Conservation (phyloP, 2,113 vertebrate genomes). For the Chaetodon auriga region DNA sequence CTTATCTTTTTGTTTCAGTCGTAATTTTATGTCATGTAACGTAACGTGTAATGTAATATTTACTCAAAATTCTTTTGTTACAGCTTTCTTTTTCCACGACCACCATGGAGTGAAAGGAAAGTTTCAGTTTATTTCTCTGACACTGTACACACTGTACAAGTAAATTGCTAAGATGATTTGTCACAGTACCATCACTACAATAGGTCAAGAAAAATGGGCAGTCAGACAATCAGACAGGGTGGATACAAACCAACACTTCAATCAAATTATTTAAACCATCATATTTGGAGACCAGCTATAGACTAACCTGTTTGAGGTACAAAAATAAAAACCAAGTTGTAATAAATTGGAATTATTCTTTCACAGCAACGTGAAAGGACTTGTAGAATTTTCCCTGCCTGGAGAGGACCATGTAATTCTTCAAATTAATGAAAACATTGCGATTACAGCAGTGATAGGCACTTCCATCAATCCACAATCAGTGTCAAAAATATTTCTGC, state of each 20-base stretch:
- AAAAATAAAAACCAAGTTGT: neutral
- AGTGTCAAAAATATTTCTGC: slow-evolving; percentile 4
- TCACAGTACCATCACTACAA: neutral
- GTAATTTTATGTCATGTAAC: neutral
- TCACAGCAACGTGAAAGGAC: neutral
- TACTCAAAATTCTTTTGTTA: neutral
- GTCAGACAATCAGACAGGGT: neutral
- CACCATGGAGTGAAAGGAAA: slow-evolving; percentile 1
- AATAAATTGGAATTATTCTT: slow-evolving; percentile 2
- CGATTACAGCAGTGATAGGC: slow-evolving; percentile 47
- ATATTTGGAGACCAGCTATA: neutral
- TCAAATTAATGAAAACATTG: slow-evolving; percentile 1
- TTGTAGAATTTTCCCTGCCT: neutral
- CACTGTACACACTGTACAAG: neutral
- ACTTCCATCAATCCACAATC: slow-evolving; percentile 49
- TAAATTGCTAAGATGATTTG: neutral
- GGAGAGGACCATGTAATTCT: slow-evolving; percentile 1
- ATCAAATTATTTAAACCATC: neutral
- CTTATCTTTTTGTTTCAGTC: neutral
- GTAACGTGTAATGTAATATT: neutral
- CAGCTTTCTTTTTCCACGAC: neutral
- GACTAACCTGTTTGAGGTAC: neutral
- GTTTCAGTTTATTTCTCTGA: neutral
- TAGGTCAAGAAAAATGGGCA: neutral
- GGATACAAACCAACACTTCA: neutral